Evolutionary conservation across 2,888 invertebrate species (phyloP), one percentile per base, ranked within the genome.

Genomic region (Sinodicranocentrus sp.): DNA sequence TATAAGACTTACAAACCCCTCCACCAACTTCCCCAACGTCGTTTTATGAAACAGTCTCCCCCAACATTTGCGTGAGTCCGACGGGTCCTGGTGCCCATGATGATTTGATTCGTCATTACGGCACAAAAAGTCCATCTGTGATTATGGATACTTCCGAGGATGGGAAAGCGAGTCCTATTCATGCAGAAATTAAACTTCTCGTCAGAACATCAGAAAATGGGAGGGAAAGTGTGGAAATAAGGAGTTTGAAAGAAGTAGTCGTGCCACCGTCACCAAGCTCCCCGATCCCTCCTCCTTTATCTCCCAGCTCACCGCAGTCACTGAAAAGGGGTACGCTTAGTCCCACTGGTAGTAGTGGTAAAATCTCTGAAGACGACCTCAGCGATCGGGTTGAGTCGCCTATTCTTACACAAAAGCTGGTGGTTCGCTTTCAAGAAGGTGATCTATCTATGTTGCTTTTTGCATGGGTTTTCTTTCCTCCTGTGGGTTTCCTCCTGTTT

Each of bases 161-260:
- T 68, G 88, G 88, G 67, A 88, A 87, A 44, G 85, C 82, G 10
- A 88, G 88, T 85, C 88, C 88, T n/a, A 88, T 88, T 79, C 78
- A 92, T 89, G 92, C 92, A 17, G 92, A 92, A 88, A 91, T 92
- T 10, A 92, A 92, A 88, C 89, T 92, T 6, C 89, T 92, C 73
- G 92, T 92, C 0, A 91, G 91, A 89, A 92, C 92, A 0, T 89
- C 90, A 15, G 92, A 92, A 70, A 89, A 89, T 86, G 92, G 92
- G 5, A 91, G 91, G 88, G 92, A 92, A 88, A 91, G 91, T 65
- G 91, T 92, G 63, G 92, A 92, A 89, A 91, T 92, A 59, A 89
- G 91, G 80, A 92, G 92, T 90, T 89, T 89, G 90, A 87, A 90
- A 89, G 90, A 90, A 71, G 89, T 89, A 86, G 89, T 90, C 23